These are phyloP conservation scores for Theodoxus fluviatilis DNA, from an alignment of 2,888 invertebrate species.

Conservation along the genomic window DNA sequence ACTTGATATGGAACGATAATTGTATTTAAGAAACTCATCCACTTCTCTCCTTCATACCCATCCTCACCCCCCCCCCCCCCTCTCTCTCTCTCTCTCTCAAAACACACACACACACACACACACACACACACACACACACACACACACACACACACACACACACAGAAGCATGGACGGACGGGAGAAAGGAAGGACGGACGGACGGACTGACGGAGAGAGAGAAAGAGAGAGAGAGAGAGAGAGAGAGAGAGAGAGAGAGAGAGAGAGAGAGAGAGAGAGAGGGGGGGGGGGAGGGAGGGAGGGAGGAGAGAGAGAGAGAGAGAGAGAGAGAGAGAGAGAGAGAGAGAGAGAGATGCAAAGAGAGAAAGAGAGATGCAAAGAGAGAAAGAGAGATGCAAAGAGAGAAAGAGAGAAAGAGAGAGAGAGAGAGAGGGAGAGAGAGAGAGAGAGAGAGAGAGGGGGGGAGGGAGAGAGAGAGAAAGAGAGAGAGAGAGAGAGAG, in stretches of 20 bases:
- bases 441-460: neutral
- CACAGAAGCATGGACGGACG: neutral
- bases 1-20: too few relatives aligned
- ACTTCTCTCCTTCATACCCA: neutral
- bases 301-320: conserved; percentile 22
- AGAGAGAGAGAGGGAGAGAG: neutral
- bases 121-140: conserved; percentile 14
- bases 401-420: neutral
- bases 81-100: neutral
- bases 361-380: conserved; percentile 6
- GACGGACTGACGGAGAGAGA: neutral
- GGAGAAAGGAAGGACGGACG: neutral
- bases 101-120: neutral
- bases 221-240: conserved; percentile 6
- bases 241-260: neutral
- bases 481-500: conserved; percentile 20
- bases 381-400: neutral
- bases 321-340: conserved; percentile 21
- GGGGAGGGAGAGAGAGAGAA: neutral
- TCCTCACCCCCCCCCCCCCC: neutral
- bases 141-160: conserved; percentile 7
- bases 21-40: too few relatives aligned
- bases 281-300: neutral
- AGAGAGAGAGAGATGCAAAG: conserved; percentile 14
- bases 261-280: conserved; percentile 20